A percentile compares a stretch with the other conserved stretches of the same genome.
Conservation (phyloP, 2,888 invertebrate species). For the Mesorhabditis sp. region DNA sequence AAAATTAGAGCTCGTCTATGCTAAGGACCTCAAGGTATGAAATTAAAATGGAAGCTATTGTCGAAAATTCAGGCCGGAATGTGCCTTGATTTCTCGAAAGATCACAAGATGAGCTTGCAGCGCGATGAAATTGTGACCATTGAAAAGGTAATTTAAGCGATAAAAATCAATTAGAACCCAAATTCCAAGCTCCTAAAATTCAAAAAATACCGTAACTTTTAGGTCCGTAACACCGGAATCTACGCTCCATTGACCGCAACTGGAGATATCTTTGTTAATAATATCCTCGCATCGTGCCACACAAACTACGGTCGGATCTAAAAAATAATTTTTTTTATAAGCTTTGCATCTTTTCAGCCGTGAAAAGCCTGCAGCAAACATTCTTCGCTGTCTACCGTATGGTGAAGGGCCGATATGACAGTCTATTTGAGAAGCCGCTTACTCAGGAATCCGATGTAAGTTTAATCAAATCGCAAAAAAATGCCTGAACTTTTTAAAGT, state of each 20-base stretch:
- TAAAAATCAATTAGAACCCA: neutral
- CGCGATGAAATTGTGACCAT: neutral
- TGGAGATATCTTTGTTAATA: neutral
- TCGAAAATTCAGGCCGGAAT: neutral
- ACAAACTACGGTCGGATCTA: neutral
- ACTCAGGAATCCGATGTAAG: neutral
- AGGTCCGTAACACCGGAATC: neutral
- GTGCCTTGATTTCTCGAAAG: neutral
- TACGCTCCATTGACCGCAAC: slow-evolving; percentile 3
- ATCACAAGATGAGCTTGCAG: slow-evolving; percentile 1
- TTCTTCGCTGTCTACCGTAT: neutral
- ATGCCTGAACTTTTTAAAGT: too few relatives aligned
- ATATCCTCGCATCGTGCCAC: slow-evolving; percentile 2
- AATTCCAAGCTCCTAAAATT: neutral
- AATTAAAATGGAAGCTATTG: neutral
- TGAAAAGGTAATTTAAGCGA: neutral
- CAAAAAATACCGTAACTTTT: neutral
- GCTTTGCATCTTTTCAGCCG: neutral
- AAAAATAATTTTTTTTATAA: neutral
- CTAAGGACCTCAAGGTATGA: neutral
- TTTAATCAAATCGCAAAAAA: neutral
- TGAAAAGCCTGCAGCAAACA: neutral
- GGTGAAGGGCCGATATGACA: neutral
- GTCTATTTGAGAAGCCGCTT: neutral
- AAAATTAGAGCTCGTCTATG: neutral